Evolutionary conservation across 2,888 invertebrate genomes (phyloP), one percentile per base, ranked within the genome.

Genomic region (Brenthis daphne): DNA sequence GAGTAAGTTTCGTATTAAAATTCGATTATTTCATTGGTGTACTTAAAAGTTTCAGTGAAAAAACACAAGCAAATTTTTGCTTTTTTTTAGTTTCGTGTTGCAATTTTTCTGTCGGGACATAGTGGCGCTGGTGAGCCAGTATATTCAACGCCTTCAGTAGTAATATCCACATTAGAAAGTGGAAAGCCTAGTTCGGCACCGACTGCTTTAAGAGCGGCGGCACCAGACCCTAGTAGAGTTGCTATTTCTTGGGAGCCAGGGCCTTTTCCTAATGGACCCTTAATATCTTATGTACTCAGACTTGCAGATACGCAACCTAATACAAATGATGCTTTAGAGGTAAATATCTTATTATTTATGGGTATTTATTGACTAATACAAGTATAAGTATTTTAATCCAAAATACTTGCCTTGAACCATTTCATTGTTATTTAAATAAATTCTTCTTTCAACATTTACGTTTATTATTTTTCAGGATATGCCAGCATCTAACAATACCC

Each of bases 221-320:
- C 97, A 4, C 94, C 97, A 67, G 97, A 98, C 86, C 94, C 96
- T 64, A 95, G 95, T 77, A 95, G 97, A 77, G 95, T 98, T 72
- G 97, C 97, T 74, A 95, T 98, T 71, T 96, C 96, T 78, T 98
- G 98, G 98, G 95, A 95, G 84, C 96, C 97, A 16, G 98, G 98
- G 16, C 94, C 95, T 65, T 97, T 96, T 83, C 96, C 96, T 64
- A 98, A 98, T 86, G 98, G 97, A 74, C 97, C 97, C 54, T 94
- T 98, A 77, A 94, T 97, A 72, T 97, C 97, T 75, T 98, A 98
- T 90, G 96, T 96, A 75, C 91, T 98, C 74, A 94, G 95, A 79
- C 94, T 98, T 57, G 94, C 94, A 29, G 94, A 94, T 75, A 87
- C 89, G 0, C 89, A 93, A 58, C 91, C 93, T 47, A 93, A 93